These are phyloP conservation scores for Pachyseris speciosa DNA, from an alignment of 64 coral and sea anemone species.

Conservation along the genomic window DNA sequence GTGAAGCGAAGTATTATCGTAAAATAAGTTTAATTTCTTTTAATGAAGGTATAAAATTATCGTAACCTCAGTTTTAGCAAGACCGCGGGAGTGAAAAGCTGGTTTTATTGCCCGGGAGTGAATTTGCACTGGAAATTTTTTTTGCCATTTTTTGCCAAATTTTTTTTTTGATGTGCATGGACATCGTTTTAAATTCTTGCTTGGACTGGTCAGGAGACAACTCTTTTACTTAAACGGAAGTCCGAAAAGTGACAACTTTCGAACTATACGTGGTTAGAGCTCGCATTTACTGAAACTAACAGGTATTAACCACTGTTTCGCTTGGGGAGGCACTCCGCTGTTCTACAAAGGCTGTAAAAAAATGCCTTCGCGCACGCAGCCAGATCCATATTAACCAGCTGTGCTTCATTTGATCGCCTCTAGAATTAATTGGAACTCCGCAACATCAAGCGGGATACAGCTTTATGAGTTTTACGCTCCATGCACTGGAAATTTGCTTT, in stretches of 20 bases:
- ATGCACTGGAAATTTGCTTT: slow-evolving; percentile 43
- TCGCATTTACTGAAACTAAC: background rate
- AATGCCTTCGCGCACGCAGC: background rate
- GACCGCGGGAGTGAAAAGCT: too few species aligned
- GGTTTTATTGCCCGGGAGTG: too few species aligned
- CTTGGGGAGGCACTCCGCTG: background rate
- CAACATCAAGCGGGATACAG: background rate
- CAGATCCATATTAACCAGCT: background rate
- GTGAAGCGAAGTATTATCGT: slow-evolving; percentile 34
- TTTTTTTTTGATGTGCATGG: too few species aligned
- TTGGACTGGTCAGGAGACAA: too few species aligned
- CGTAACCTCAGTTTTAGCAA: too few species aligned
- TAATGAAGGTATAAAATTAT: background rate
- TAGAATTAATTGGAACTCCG: background rate
- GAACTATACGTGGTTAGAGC: background rate
- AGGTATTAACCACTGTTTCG: background rate
- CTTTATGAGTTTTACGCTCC: background rate
- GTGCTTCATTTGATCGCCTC: background rate
- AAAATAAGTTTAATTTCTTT: background rate
- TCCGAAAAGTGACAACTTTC: background rate
- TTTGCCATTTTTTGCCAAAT: too few species aligned
- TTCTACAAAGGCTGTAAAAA: slow-evolving; percentile 2
- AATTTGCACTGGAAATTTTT: too few species aligned
- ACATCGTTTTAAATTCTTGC: too few species aligned
- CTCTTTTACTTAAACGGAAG: too few species aligned